phyloP scores from a whole-genome alignment of 2,888 invertebrate genomes.

The Trachelus troglodyta region DNA sequence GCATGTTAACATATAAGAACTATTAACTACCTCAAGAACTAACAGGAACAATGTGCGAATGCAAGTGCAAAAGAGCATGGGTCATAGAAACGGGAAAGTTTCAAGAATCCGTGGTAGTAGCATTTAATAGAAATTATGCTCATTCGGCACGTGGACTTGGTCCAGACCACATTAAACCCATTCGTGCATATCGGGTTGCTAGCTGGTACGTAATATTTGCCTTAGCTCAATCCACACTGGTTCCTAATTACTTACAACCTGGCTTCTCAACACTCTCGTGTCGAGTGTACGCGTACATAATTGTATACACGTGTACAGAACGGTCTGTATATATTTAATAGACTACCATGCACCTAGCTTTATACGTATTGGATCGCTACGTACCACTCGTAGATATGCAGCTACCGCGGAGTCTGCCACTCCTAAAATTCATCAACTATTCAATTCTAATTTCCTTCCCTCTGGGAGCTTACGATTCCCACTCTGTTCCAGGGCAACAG shows the following conservation, averaged over 20 bases:
- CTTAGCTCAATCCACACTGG: conserved; percentile 55
- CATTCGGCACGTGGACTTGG: not conserved
- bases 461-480: conserved; percentile 30
- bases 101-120: conserved; percentile 4
- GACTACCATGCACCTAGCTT: not conserved
- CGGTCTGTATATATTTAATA: not conserved
- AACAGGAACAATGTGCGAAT: not conserved
- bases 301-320: not conserved
- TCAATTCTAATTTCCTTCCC: conserved; percentile 62
- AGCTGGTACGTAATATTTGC: conserved; percentile 54
- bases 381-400: not conserved
- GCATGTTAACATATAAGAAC: conserved; percentile 27
- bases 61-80: not conserved
- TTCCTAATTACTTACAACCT: conserved; percentile 57
- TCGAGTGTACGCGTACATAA: conserved; percentile 20
- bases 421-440: conserved; percentile 64
- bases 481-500: not conserved
- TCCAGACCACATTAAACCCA: conserved; percentile 3
- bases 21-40: conserved; percentile 15
- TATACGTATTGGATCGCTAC: not conserved
- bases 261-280: conserved; percentile 34
- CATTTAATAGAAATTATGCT: conserved; percentile 8
- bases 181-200: conserved; percentile 38
- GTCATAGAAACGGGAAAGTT: not conserved
- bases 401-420: conserved; percentile 27